Evolutionary conservation across 2,797 vertebrate genomes (phyloP).

Genomic region (Nannoperca obscura): DNA sequence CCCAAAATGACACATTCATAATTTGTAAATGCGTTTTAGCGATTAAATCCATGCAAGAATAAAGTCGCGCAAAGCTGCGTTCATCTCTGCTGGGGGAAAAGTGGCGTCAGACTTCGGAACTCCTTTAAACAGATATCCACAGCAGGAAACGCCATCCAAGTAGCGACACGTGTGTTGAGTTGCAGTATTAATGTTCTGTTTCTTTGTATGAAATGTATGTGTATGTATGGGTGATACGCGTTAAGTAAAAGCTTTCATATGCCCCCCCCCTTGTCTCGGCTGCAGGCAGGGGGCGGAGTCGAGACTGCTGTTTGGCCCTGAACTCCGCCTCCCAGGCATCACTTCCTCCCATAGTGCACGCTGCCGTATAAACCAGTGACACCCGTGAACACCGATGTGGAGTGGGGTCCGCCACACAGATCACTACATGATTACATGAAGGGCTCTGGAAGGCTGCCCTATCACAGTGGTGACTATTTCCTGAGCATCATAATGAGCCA

Average conservation of each 20-base stretch:
- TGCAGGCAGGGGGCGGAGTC: constrained; percentile 46
- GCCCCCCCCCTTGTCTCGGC: constrained; percentile 3
- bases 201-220: no score
- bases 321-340: constrained; percentile 28
- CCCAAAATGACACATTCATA: neutral
- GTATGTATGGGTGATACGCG: neutral
- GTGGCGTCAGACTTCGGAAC: neutral
- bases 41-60: constrained; percentile 6
- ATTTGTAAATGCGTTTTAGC: neutral
- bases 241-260: constrained; percentile 11
- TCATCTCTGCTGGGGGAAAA: constrained; percentile 5
- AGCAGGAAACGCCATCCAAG: neutral
- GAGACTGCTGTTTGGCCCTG: constrained; percentile 22
- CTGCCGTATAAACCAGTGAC: neutral
- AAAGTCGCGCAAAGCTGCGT: constrained; percentile 22
- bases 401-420: neutral
- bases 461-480: neutral
- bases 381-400: neutral
- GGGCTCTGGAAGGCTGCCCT: neutral
- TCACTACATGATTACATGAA: neutral
- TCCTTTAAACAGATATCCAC: neutral
- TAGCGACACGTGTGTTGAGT: accelerated
- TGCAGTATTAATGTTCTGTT: no score
- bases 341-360: constrained; percentile 9
- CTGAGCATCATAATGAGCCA: neutral